Evolutionary conservation across 2,797 vertebrate genomes (phyloP).

Genomic region (Sebastiscus tertius): DNA sequence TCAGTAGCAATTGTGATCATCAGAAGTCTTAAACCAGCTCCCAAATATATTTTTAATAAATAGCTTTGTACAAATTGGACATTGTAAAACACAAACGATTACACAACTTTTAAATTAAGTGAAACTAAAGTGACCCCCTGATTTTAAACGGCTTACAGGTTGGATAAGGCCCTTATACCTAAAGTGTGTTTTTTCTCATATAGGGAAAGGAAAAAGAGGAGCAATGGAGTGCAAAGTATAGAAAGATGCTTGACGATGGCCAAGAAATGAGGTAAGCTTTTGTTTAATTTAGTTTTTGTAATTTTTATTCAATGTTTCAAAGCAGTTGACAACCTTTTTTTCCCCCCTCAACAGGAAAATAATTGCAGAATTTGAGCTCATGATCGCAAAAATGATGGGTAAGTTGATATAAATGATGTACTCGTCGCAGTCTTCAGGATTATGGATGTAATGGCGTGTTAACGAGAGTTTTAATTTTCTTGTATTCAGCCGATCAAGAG

Average conservation of each 20-base stretch:
- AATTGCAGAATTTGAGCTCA: slow-evolving; percentile 86
- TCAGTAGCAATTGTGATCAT: background rate
- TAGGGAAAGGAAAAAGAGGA: slow-evolving; percentile 81
- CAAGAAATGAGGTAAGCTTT: slow-evolving; percentile 89
- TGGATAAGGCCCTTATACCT: background rate
- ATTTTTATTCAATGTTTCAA: background rate
- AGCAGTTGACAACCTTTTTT: background rate
- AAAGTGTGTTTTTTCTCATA: slow-evolving; percentile 5
- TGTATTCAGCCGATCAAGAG: slow-evolving; percentile 84
- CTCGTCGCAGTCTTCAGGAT: background rate
- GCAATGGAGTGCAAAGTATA: slow-evolving; percentile 80
- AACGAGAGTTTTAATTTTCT: background rate
- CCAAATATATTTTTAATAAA: background rate
- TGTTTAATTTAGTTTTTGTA: background rate
- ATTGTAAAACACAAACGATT: background rate
- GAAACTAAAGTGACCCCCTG: background rate
- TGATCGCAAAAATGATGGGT: slow-evolving; percentile 88
- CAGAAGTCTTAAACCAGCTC: background rate
- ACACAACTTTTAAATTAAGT: background rate
- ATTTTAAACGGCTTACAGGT: background rate
- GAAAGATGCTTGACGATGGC: slow-evolving; percentile 78
- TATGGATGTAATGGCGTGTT: no score
- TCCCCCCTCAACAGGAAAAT: slow-evolving; percentile 82
- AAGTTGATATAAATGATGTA: slow-evolving; percentile 18
- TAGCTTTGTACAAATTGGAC: background rate